Evolutionary conservation across 2,888 invertebrate species (phyloP), one percentile per base, ranked within the genome.

Genomic region (Eudemis profundana): DNA sequence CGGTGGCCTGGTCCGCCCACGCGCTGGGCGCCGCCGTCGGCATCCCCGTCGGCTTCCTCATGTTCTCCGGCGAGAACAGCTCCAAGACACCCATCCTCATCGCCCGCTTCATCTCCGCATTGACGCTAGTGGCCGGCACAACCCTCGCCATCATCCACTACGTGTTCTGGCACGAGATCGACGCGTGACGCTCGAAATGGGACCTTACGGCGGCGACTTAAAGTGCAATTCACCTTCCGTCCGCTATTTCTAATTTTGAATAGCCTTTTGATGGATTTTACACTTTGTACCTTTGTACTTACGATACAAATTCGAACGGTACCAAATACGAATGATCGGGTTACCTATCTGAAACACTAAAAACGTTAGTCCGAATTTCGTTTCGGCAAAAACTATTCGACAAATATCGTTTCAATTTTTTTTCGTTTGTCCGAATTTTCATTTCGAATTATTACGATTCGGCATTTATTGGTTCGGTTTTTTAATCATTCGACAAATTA

Each of bases 1-100:
- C 83, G 70, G 93, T 96, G 67, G 95, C 96, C 42, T 94, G 96
- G 94, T 93, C 95, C 0, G 95, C 96, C 4, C 96, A 96, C 78
- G 87, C 93, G 14, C 93, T 95, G 4, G 96, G 96, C 3, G 96
- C 95, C 2, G 79, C 94, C 0, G 92, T 94, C 0, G 96, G 96
- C 0, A 84, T 95, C 1, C 86, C 95, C 4, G 75, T 95, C 2
- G 95, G 94, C 4, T 93, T 95, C 63, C 81, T 94, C 10, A 81
- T 94, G 8, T 95, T 93, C 72, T 87, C 81, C 53, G 90, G 90
- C 68, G 90, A 90, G 70, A 86, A 89, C 72, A 74, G 76, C 8
- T 75, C 73, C 2, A 82, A 80, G 49, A 69, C 67, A 0, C 69
- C 72, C 61, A 76, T 89, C 14, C 61, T 69, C 23, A 78, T 62